Evolutionary conservation across 2,888 invertebrate species (phyloP).

Genomic region (Malachius bipustulatus): DNA sequence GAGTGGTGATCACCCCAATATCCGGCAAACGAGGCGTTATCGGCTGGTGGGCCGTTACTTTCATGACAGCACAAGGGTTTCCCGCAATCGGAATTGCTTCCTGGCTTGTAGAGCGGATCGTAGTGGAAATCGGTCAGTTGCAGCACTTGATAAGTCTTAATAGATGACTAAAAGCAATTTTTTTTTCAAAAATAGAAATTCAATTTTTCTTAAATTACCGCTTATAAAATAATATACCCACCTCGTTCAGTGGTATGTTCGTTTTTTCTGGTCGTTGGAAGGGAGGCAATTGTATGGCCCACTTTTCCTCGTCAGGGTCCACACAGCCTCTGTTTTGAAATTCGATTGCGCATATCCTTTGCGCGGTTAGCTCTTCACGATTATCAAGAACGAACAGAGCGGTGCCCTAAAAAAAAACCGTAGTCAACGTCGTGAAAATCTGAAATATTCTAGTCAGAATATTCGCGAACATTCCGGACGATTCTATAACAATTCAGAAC

Average conservation of each 20-base stretch:
- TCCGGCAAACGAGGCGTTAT: slow-evolving; percentile 43
- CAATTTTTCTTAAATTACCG: too few relatives aligned
- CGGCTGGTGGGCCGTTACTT: slow-evolving; percentile 34
- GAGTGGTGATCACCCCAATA: slow-evolving; percentile 70
- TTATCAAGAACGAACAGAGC: slow-evolving; percentile 46
- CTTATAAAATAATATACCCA: too few relatives aligned
- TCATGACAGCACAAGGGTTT: slow-evolving; percentile 66
- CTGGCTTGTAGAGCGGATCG: slow-evolving; percentile 57
- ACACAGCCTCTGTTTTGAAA: slow-evolving; percentile 37
- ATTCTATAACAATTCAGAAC: too few relatives aligned
- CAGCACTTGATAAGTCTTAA: too few relatives aligned
- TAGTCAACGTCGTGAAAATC: too few relatives aligned
- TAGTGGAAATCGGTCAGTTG: slow-evolving; percentile 67
- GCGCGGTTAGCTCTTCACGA: slow-evolving; percentile 40
- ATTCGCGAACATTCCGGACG: too few relatives aligned
- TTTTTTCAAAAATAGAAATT: too few relatives aligned
- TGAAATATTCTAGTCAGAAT: too few relatives aligned
- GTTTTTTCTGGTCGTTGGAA: too few relatives aligned
- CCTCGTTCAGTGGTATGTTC: too few relatives aligned
- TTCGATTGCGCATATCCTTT: slow-evolving; percentile 45
- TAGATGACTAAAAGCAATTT: too few relatives aligned
- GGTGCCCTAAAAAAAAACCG: slow-evolving; percentile 47
- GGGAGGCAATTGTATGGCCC: slow-evolving; percentile 26
- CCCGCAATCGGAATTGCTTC: slow-evolving; percentile 54
- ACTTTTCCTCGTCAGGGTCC: slow-evolving; percentile 24